A percentile compares a stretch with the other conserved stretches of the same genome.
These are phyloP conservation scores for Diogma glabrata DNA, from an alignment of 2,888 invertebrate species.

Conservation along the genomic window DNA sequence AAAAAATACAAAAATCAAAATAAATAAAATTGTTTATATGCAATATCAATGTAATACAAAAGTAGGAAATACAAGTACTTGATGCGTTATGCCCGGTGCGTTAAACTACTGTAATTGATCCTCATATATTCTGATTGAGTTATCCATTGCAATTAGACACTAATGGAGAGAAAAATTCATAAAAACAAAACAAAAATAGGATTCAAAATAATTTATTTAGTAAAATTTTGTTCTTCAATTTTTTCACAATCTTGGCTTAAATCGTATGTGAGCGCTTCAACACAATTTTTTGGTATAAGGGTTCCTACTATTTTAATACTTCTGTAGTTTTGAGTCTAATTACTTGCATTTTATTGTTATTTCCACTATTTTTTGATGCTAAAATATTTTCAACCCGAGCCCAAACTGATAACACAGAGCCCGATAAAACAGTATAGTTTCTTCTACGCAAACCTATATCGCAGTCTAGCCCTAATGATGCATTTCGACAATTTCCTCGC, in stretches of 20 bases:
- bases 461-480: conserved; percentile 63
- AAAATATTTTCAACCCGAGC: conserved; percentile 83
- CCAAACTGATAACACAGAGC: conserved; percentile 98
- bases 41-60: no score
- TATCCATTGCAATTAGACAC: no score
- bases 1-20: no score
- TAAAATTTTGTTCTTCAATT: conserved; percentile 46
- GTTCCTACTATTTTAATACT: conserved; percentile 86
- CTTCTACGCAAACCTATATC: conserved; percentile 86
- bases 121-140: no score
- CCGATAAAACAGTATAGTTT: conserved; percentile 87
- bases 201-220: no score
- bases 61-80: no score
- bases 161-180: no score
- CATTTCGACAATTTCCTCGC: conserved; percentile 78
- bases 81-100: no score
- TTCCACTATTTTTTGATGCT: conserved; percentile 58
- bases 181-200: no score
- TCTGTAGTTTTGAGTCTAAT: conserved; percentile 82
- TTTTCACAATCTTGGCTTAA: conserved; percentile 73
- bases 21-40: no score
- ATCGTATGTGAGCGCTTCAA: conserved; percentile 63
- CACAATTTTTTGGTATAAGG: conserved; percentile 80
- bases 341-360: conserved; percentile 94
- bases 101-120: no score